Conservation (phyloP, 2,797 vertebrate genomes). For the Ibycter americanus region DNA sequence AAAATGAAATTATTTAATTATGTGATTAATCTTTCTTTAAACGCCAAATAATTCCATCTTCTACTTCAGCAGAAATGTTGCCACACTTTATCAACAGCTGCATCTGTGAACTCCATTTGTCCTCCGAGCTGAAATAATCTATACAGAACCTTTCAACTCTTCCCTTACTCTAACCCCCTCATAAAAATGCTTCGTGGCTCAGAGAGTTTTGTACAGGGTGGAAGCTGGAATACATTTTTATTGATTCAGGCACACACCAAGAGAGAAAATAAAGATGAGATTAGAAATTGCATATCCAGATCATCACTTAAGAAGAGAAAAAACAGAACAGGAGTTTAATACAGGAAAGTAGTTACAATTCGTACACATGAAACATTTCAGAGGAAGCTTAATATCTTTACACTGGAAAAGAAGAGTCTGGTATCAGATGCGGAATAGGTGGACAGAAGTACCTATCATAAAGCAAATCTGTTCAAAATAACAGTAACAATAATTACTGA, state of each 20-base stretch:
- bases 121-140: neutral
- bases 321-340: neutral
- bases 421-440: neutral
- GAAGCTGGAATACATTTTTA: neutral
- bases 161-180: neutral
- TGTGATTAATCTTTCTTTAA: slow-evolving; percentile 37
- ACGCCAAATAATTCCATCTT: slow-evolving; percentile 9
- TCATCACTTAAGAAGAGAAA: neutral
- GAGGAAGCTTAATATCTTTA: neutral
- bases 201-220: neutral
- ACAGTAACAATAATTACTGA: neutral
- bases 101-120: neutral
- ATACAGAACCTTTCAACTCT: neutral
- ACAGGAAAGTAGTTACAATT: neutral
- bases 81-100: neutral
- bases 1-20: slow-evolving; percentile 49
- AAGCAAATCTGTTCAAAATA: neutral
- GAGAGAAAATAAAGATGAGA: neutral
- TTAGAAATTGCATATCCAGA: neutral
- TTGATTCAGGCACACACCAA: neutral
- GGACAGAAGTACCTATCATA: neutral
- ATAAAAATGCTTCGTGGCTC: neutral
- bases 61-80: neutral
- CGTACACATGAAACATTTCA: neutral
- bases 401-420: neutral